Percentiles rank a stretch among this genome's conserved stretches.
Conservation (phyloP, 2,797 vertebrate species). For the Muraenolepis orangiensis region DNA sequence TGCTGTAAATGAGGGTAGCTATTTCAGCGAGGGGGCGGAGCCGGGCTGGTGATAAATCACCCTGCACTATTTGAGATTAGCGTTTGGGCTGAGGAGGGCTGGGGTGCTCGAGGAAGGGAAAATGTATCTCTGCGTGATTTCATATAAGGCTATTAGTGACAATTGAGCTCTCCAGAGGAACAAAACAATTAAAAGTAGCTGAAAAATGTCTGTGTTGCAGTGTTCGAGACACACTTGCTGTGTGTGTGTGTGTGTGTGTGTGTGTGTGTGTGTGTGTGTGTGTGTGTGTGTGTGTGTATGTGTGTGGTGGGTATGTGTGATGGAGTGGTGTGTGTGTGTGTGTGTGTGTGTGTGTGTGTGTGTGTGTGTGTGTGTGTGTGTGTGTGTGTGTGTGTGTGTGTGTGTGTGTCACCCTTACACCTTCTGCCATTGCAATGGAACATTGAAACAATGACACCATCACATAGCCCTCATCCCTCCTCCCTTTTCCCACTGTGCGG, state of each 20-base stretch:
- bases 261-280: background rate
- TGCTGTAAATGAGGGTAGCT: conserved; percentile 64
- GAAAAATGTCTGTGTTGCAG: background rate
- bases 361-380: too few relatives aligned
- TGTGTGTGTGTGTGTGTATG: background rate
- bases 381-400: too few relatives aligned
- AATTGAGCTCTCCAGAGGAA: conserved; percentile 25
- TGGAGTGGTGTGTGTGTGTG: too few relatives aligned
- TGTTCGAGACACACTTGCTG: background rate
- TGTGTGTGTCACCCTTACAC: too few relatives aligned
- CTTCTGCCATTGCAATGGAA: too few relatives aligned
- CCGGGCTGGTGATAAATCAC: conserved; percentile 60
- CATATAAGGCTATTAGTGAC: conserved; percentile 49
- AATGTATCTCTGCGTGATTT: conserved; percentile 55
- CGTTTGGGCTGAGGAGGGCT: conserved; percentile 47
- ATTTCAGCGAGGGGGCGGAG: conserved; percentile 63
- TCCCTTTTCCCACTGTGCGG: too few relatives aligned
- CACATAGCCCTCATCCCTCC: too few relatives aligned
- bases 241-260: background rate
- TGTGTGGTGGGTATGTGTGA: too few relatives aligned
- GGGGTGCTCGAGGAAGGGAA: conserved; percentile 36
- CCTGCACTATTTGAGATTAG: conserved; percentile 65
- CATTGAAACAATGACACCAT: too few relatives aligned
- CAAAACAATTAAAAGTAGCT: background rate
- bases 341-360: too few relatives aligned